Evolutionary conservation across 2,113 vertebrate species (phyloP).

Genomic region (Melanocharis versteri): DNA sequence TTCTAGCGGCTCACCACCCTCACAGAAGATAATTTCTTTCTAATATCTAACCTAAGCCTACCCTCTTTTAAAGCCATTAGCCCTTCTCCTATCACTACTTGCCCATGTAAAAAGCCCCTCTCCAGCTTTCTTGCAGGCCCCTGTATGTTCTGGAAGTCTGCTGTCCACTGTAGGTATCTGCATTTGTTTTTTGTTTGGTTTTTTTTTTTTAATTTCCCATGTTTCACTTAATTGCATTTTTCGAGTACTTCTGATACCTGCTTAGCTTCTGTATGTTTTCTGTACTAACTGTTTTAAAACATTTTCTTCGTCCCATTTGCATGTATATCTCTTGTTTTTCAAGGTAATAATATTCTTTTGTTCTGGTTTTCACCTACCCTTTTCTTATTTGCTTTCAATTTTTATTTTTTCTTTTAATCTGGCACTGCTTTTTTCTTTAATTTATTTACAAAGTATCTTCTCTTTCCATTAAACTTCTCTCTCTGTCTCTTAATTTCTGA

Average conservation of each 20-base stretch:
- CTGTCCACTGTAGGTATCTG: not conserved
- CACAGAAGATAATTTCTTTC: not conserved
- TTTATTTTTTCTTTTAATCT: not conserved
- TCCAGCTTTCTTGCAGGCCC: not conserved
- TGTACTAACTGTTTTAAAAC: not conserved
- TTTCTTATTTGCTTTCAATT: not conserved
- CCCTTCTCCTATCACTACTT: too few relatives aligned
- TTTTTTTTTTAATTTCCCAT: not conserved
- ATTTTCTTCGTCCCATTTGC: not conserved
- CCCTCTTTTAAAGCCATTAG: not conserved
- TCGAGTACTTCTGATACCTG: not conserved
- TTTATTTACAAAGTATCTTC: not conserved
- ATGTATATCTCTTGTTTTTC: not conserved
- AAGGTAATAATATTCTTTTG: not conserved
- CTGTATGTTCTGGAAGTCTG: not conserved
- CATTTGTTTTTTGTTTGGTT: accelerated
- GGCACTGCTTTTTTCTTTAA: not conserved
- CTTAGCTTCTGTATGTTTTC: not conserved
- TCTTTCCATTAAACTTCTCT: not conserved
- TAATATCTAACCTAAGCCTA: not conserved
- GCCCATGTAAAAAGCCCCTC: not conserved
- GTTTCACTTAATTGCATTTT: not conserved
- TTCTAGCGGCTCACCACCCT: not conserved
- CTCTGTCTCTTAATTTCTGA: not conserved
- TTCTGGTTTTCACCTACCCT: not conserved